phyloP scores from a whole-genome alignment of 2,888 invertebrate genomes.

The Acanthosoma haemorrhoidale region DNA sequence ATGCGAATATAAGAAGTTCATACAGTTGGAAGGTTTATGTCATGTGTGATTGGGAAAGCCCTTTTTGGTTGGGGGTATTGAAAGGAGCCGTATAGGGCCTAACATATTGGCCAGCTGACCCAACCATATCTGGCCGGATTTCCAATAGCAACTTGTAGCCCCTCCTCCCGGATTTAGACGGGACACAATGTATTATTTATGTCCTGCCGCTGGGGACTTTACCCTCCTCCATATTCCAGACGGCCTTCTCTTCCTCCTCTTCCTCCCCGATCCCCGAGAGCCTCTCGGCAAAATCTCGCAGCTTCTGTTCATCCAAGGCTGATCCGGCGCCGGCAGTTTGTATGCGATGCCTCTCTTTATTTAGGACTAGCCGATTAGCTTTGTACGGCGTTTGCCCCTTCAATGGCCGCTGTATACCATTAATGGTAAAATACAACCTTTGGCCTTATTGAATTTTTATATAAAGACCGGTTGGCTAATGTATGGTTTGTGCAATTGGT shows the following conservation, averaged over 20 bases:
- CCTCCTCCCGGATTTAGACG: constrained; percentile 20
- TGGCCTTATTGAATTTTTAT: too few relatives aligned
- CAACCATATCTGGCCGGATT: constrained; percentile 26
- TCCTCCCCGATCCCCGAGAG: background rate
- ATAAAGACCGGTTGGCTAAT: too few relatives aligned
- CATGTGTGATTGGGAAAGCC: background rate
- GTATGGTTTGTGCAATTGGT: too few relatives aligned
- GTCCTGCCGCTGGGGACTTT: constrained; percentile 12
- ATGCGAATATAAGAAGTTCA: background rate
- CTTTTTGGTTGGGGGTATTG: constrained; percentile 1
- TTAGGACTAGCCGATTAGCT: background rate
- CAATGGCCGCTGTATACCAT: background rate
- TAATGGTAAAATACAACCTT: background rate
- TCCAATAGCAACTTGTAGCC: constrained; percentile 36
- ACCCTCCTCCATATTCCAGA: constrained; percentile 19
- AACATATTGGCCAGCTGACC: constrained; percentile 23
- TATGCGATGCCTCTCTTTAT: background rate
- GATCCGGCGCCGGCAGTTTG: background rate
- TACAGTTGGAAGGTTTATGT: background rate
- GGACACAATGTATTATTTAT: constrained; percentile 36
- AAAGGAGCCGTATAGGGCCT: constrained; percentile 1
- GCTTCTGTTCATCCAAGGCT: background rate
- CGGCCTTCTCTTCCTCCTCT: background rate
- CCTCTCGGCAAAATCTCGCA: too few relatives aligned
- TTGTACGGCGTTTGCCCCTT: background rate